Percentiles rank a stretch among this genome's conserved stretches.
These are phyloP conservation scores for Steinernema feltiae DNA, from an alignment of 1,140 invertebrate genomes.

Conservation along the genomic window DNA sequence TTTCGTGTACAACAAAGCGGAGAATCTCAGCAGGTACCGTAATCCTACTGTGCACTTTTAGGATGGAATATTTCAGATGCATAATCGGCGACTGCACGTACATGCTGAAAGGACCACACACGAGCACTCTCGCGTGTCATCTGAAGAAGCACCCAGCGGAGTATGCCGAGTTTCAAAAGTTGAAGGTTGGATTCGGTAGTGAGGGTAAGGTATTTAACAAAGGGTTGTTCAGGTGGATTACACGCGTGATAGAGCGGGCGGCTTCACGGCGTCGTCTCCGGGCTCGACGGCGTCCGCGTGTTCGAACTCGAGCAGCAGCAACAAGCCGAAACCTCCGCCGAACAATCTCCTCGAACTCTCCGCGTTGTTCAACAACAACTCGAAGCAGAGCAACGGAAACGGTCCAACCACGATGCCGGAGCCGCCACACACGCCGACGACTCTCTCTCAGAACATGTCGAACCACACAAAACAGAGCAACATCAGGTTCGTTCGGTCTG, in stretches of 20 bases:
- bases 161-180: conserved; percentile 56
- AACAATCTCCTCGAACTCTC: conserved; percentile 11
- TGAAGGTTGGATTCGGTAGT: conserved; percentile 39
- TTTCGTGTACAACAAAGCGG: conserved; percentile 56
- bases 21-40: conserved; percentile 52
- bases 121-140: conserved; percentile 53
- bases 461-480: conserved; percentile 15
- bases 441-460: neutral
- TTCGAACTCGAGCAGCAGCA: neutral
- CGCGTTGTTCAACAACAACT: conserved; percentile 10
- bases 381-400: conserved; percentile 4
- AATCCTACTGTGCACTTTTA: neutral
- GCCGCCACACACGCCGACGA: neutral
- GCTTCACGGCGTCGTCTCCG: neutral
- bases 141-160: conserved; percentile 54
- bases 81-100: conserved; percentile 56
- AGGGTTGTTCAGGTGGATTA: conserved; percentile 44
- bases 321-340: neutral
- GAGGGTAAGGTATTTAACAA: conserved; percentile 16
- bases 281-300: neutral
- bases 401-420: neutral
- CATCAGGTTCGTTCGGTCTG: neutral
- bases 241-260: conserved; percentile 34
- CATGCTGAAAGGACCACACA: conserved; percentile 56
- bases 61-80: conserved; percentile 55